Percentiles rank a stretch among this genome's conserved stretches.
phyloP scores from a whole-genome alignment of 2,113 vertebrate species.

The Syngnathus scovelli region DNA sequence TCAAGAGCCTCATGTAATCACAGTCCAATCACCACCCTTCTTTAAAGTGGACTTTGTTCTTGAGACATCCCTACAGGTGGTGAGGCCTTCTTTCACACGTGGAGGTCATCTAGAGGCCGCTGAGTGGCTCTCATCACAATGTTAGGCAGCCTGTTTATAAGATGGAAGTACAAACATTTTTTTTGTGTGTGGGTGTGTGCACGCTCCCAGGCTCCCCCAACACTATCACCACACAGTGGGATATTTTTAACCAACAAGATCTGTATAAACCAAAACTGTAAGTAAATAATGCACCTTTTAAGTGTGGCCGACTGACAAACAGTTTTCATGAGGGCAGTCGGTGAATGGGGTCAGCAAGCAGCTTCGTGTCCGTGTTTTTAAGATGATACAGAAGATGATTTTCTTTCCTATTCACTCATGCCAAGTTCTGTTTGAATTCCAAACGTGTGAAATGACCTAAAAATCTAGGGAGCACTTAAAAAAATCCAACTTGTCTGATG shows the following conservation, averaged over 20 bases:
- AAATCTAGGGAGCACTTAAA: not conserved
- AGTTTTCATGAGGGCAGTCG: no score
- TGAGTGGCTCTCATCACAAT: constrained; percentile 25
- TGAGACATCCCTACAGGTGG: constrained; percentile 62
- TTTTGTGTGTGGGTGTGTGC: not conserved
- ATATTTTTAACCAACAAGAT: no score
- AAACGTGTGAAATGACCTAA: not conserved
- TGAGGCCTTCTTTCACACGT: constrained; percentile 43
- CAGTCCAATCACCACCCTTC: constrained; percentile 55
- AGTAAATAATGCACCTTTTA: no score
- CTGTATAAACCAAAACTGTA: no score
- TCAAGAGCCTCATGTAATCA: constrained; percentile 66
- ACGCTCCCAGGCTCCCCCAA: not conserved
- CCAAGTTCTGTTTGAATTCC: constrained; percentile 7
- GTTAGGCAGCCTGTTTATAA: not conserved
- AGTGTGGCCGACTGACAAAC: no score
- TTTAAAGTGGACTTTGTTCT: constrained; percentile 56
- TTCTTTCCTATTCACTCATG: not conserved
- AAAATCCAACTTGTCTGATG: not conserved
- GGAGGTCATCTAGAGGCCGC: constrained; percentile 62
- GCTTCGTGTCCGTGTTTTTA: no score
- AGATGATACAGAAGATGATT: not conserved
- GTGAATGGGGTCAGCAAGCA: no score
- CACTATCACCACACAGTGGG: not conserved
- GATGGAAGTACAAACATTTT: not conserved